These are phyloP conservation scores for Stichopus chloronotus DNA, from an alignment of 35 echinoderm and acorn worm species.

Conservation along the genomic window DNA sequence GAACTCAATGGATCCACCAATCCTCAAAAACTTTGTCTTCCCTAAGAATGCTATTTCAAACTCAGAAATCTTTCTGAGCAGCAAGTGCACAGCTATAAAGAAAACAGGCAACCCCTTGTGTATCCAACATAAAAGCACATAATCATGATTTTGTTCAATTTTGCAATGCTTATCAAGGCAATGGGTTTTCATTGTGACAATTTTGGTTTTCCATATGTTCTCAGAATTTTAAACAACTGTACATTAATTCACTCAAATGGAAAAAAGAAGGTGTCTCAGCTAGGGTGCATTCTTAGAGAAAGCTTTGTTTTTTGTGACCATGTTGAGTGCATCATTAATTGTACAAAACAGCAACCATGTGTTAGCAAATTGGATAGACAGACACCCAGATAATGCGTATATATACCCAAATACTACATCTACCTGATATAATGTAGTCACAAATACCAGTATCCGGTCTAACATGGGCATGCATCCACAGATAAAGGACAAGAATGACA, in stretches of 20 bases:
- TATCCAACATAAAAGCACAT: background rate
- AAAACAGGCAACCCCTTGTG: background rate
- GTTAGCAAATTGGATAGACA: background rate
- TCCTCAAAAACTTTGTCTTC: background rate
- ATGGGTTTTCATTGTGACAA: no score
- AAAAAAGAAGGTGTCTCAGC: no score
- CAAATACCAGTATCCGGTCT: no score
- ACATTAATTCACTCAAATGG: no score
- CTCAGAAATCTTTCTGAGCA: background rate
- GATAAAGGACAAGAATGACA: no score
- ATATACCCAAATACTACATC: no score
- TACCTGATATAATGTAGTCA: no score
- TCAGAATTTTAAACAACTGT: no score
- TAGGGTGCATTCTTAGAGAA: background rate
- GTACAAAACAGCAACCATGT: background rate
- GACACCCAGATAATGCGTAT: no score
- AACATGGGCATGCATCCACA: no score
- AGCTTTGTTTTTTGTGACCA: background rate
- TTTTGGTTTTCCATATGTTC: no score
- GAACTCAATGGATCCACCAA: background rate
- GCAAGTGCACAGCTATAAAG: background rate
- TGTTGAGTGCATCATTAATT: background rate
- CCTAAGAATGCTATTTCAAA: background rate
- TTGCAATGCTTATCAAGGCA: no score
- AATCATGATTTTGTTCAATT: background rate